Percentiles rank a stretch among this genome's conserved stretches.
These are phyloP conservation scores for Mantis religiosa DNA, from an alignment of 2,888 invertebrate species.

Conservation along the genomic window DNA sequence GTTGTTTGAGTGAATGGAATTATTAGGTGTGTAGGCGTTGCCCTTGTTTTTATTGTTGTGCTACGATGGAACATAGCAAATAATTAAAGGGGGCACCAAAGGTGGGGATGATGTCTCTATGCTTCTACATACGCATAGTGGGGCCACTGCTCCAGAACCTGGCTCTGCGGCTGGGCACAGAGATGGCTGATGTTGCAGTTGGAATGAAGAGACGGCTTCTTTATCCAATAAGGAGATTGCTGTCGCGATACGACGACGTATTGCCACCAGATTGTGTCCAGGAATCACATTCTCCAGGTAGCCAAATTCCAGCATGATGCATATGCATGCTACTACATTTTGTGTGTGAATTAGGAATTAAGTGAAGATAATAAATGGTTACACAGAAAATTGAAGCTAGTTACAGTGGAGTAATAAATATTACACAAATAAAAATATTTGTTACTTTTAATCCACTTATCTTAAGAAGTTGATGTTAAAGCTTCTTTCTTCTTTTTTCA, in stretches of 20 bases:
- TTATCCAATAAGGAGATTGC: slow-evolving; percentile 29
- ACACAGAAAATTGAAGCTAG: too few species aligned
- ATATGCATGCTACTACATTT: not conserved
- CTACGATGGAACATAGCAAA: not conserved
- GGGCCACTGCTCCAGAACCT: slow-evolving; percentile 34
- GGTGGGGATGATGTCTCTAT: slow-evolving; percentile 24
- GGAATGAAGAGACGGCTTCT: slow-evolving; percentile 30
- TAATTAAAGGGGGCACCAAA: not conserved
- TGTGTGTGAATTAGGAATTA: not conserved
- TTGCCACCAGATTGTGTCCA: slow-evolving; percentile 22
- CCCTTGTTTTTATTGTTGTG: not conserved
- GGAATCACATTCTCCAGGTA: not conserved
- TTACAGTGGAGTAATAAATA: too few species aligned
- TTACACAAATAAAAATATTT: too few species aligned
- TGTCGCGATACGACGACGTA: slow-evolving; percentile 31
- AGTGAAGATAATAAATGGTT: too few species aligned
- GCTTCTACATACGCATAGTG: slow-evolving; percentile 34
- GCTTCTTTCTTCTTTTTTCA: too few species aligned
- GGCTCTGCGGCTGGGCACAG: slow-evolving; percentile 33
- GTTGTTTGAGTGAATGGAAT: not conserved
- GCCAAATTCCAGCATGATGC: not conserved
- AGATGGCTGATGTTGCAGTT: slow-evolving; percentile 34
- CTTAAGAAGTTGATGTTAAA: too few species aligned
- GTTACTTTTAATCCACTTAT: too few species aligned
- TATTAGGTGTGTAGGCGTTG: not conserved